Evolutionary conservation across 2,888 invertebrate species (phyloP).

Genomic region (Oscheius sp.): DNA sequence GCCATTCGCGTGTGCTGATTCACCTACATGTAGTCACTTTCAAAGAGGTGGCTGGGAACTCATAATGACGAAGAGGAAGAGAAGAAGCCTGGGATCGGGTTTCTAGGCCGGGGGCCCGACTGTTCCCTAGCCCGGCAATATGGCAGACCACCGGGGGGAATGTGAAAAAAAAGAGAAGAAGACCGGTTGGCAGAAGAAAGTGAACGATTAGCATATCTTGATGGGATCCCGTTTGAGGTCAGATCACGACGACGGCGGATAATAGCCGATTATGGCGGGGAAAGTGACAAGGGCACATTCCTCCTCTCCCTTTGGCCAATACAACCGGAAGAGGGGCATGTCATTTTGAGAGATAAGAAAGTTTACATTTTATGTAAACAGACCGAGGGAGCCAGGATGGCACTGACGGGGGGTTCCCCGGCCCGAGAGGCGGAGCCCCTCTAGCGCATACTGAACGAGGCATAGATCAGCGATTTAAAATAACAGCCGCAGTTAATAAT

Average conservation of each 20-base stretch:
- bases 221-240: constrained; percentile 25
- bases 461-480: background rate
- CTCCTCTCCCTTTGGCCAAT: too few relatives aligned
- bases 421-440: constrained; percentile 1
- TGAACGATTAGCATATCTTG: constrained; percentile 20
- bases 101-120: background rate
- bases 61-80: constrained; percentile 11
- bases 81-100: background rate
- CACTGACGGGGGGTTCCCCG: background rate
- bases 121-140: background rate
- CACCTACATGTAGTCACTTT: background rate
- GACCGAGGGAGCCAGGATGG: background rate
- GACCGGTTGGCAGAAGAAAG: constrained; percentile 20
- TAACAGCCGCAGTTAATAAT: background rate
- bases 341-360: background rate
- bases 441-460: background rate
- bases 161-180: background rate
- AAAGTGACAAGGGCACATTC: too few relatives aligned
- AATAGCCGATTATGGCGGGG: background rate
- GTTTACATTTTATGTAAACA: background rate
- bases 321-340: too few relatives aligned
- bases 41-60: too few relatives aligned
- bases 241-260: constrained; percentile 9
- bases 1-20: background rate
- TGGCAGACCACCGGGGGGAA: background rate